Evolutionary conservation across 2,113 vertebrate species (phyloP), one percentile per base, ranked within the genome.

Genomic region (Coregonus clupeaformis): DNA sequence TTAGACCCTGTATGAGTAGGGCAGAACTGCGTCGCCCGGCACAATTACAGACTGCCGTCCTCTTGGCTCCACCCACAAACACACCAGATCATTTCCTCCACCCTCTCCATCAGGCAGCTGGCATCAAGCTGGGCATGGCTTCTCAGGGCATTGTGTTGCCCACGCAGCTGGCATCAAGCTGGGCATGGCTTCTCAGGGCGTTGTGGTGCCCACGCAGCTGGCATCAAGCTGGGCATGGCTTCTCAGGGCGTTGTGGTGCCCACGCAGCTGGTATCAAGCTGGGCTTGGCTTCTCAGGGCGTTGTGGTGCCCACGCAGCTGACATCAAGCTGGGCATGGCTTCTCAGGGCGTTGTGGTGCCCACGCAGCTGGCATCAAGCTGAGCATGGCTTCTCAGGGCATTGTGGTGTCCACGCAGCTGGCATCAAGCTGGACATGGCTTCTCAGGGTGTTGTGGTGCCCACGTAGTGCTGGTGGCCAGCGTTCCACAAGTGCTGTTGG

Each of bases 1-100:
- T 78, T 74, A 80, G 82, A 85, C 68, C 73, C 79, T 80, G 79
- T 79, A 76, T 62, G 73, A 75, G 77, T 60, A 77, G 36, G 36
- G 36, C 36, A 42, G n/a, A 59, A 79, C 86, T 80, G 78, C 65
- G 72, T 74, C 77, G 77, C 75, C 77, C 76, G 72, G 84, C 69
- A 77, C 88, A 91, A 92, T 93, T 92, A 92, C 69, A 92, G 89
- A 80, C 82, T 76, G 76, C 85, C 79, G 74, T 73, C 82, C 64
- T 55, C 77, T 80, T 3, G 67, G 83, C 88, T 72, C 52, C 52
- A 55, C 52, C 52, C 9, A 42, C 52, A 55, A 4, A 55, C 18
- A 55, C 52, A 81, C 65, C 77, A 76, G 83, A 79, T 84, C 78
- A 85, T 85, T 84, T 82, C 82, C 75, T 84, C 80, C 59, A 67